These are phyloP conservation scores for Mesitornis unicolor DNA, from an alignment of 2,113 vertebrate genomes.

Conservation along the genomic window DNA sequence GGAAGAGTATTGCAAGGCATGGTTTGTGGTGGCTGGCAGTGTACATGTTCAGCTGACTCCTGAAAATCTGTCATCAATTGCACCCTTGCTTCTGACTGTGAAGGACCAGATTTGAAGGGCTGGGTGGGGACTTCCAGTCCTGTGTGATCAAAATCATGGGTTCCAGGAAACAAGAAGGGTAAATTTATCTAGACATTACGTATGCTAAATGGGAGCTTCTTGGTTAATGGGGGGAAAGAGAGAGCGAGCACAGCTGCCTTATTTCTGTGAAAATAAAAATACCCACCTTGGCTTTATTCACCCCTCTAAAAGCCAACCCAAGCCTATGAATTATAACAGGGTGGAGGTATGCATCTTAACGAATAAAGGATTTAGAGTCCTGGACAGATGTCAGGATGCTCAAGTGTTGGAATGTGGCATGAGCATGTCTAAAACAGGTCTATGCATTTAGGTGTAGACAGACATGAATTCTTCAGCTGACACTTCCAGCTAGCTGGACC, in stretches of 20 bases:
- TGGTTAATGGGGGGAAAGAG: background rate
- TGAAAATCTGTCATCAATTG: rapidly evolving
- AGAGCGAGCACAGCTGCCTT: background rate
- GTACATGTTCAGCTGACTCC: rapidly evolving
- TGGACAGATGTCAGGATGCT: background rate
- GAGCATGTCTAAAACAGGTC: background rate
- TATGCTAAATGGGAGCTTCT: background rate
- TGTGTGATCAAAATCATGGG: background rate
- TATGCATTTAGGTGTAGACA: background rate
- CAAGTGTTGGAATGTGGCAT: background rate
- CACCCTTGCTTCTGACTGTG: rapidly evolving
- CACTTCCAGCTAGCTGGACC: background rate
- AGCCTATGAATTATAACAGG: background rate
- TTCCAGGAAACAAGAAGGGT: background rate
- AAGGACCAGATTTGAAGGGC: background rate
- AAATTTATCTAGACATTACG: background rate
- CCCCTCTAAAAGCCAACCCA: background rate
- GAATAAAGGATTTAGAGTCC: background rate
- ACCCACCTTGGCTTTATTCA: background rate
- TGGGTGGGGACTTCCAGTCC: background rate
- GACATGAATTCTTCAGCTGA: background rate
- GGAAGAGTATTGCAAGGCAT: rapidly evolving
- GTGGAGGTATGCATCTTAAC: background rate
- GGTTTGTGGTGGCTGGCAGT: background rate
- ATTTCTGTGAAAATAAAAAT: background rate